Percentiles rank a stretch among this genome's conserved stretches.
Conservation (phyloP, 2,113 vertebrate genomes). For the Sakesphorus luctuosus region DNA sequence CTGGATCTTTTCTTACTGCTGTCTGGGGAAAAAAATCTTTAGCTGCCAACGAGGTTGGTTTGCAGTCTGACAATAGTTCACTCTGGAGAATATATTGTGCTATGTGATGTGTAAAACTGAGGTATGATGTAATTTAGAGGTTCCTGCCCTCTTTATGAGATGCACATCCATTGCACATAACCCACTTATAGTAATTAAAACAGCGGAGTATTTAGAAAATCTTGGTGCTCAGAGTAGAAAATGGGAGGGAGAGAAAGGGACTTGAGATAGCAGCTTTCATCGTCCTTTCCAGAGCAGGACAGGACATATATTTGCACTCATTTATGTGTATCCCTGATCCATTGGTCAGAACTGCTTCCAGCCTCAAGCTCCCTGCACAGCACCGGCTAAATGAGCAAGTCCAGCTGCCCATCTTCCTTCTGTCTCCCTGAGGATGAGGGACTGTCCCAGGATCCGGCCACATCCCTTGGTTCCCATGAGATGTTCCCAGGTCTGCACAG, state of each 20-base stretch:
- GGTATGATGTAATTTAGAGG: not conserved
- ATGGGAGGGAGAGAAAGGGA: not conserved
- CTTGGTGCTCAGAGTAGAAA: not conserved
- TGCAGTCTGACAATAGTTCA: not conserved
- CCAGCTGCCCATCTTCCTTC: not conserved
- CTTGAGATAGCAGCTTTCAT: not conserved
- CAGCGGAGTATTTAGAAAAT: not conserved
- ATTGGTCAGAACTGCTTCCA: not conserved
- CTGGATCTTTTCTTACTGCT: conserved; percentile 4
- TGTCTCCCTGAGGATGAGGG: not conserved
- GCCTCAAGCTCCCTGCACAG: accelerated
- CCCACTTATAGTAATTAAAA: not conserved
- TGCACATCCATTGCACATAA: not conserved
- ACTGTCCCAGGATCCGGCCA: not conserved
- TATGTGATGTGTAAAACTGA: not conserved
- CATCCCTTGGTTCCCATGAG: not conserved
- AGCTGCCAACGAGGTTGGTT: not conserved
- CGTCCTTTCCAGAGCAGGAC: not conserved
- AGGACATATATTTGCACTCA: not conserved
- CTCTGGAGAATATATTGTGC: not conserved
- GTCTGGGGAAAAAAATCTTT: not conserved
- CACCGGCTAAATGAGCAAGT: not conserved
- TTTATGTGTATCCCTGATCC: not conserved
- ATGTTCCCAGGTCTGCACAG: not conserved
- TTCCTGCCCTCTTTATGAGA: not conserved